Evolutionary conservation across 30 jellyfish, hydroid and myxozoan genomes (phyloP), one percentile per base, ranked within the genome.

Genomic region (Aurelia aurita complex sp. Pacific): DNA sequence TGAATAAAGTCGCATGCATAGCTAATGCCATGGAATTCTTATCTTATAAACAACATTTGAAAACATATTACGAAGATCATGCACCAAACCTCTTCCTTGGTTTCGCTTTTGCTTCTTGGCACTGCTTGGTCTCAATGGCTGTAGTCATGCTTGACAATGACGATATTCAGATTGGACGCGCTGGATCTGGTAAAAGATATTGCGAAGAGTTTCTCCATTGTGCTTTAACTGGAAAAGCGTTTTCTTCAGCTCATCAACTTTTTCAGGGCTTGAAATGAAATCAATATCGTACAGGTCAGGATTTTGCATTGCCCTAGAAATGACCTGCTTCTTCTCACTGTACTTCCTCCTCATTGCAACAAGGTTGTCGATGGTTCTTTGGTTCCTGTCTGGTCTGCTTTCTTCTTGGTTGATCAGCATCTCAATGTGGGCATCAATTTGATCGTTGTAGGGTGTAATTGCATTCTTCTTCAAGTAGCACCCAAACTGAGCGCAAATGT

Each of bases 401-500:
- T 57, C 29, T 63, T 83, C 92, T 55, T 83, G 81, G 55, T 73
- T 72, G 54, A 83, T 83, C 81, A 83, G 65, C 92, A 83, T 72
- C 7, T 83, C 63, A 16, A 83, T 42, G 50, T 83, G 92, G 64
- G 81, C 87, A 73, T 83, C 92, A 40, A 83, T 64, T 38, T 72
- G 81, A 63, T 83, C 92, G 34, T 83, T 83, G 78, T 72, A 83
- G 2, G 92, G 88, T 15, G 92, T 83, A 0, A 83, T 83, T 17
- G 92, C 87, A 40, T 83, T 83, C 74, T 83, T 73, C 86, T 83
- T 83, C 46, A 83, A 73, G 55, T 83, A 83, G 64, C 92, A 83
- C 3, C 92, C 92, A 62, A 83, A 83, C 63, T 83, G 92, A 9
- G 92, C 92, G 57, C 92, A 83, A 23, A 83, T 83, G 81, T 83